Evolutionary conservation across 1,140 invertebrate species (phyloP).

Genomic region (Rhopalosiphum padi): DNA sequence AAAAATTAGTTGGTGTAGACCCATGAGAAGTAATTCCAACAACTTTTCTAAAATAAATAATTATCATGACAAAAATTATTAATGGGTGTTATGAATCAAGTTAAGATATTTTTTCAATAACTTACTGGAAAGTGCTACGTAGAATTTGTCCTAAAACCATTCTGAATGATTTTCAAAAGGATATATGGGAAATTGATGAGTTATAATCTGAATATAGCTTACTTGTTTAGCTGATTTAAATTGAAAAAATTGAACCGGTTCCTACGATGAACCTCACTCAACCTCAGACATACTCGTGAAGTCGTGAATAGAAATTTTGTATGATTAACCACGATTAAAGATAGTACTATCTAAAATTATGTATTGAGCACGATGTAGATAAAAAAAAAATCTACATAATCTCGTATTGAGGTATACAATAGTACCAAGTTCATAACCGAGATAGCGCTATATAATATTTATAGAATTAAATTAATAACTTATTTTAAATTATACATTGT

Average conservation of each 20-base stretch:
- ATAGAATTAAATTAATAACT: no score
- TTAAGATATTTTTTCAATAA: not conserved
- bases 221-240: not conserved
- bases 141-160: slow-evolving; percentile 13
- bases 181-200: not conserved
- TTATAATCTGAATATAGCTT: not conserved
- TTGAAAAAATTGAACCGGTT: not conserved
- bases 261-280: not conserved
- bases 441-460: no score
- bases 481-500: no score
- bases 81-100: not conserved
- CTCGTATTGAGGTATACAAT: no score
- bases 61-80: not conserved
- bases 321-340: no score
- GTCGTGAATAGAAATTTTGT: no score
- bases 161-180: not conserved
- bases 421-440: no score
- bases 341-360: no score
- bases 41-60: slow-evolving; percentile 35
- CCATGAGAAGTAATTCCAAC: not conserved
- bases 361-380: no score
- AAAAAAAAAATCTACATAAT: no score
- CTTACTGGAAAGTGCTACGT: slow-evolving; percentile 38
- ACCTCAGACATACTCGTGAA: no score
- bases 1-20: not conserved